phyloP scores from a whole-genome alignment of 2,888 invertebrate genomes.

The Dioctria rufipes region DNA sequence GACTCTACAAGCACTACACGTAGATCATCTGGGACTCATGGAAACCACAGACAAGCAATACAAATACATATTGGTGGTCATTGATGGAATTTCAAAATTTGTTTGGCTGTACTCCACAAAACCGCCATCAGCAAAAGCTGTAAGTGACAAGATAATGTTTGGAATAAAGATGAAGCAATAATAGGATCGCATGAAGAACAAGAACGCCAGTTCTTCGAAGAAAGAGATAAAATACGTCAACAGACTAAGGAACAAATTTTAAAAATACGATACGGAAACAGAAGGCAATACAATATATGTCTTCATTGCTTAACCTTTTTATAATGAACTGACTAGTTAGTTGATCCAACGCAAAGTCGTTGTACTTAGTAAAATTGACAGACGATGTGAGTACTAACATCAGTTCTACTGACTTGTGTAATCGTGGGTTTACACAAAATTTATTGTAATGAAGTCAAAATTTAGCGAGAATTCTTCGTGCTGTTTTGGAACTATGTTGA shows the following conservation, averaged over 20 bases:
- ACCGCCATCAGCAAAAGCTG: background rate
- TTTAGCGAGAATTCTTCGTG: too few species aligned
- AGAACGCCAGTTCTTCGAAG: background rate
- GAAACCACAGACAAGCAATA: slow-evolving; percentile 64
- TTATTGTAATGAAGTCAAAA: too few species aligned
- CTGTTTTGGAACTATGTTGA: too few species aligned
- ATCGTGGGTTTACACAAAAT: too few species aligned
- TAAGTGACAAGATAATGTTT: too few species aligned
- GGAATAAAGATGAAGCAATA: background rate
- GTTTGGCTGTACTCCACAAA: slow-evolving; percentile 64
- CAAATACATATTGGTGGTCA: slow-evolving; percentile 65
- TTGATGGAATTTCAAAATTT: slow-evolving; percentile 66
- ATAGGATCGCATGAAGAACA: background rate
- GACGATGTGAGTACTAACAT: too few species aligned
- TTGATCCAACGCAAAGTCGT: too few species aligned
- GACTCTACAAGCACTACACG: slow-evolving; percentile 64
- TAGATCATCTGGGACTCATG: slow-evolving; percentile 67
- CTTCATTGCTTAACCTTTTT: too few species aligned
- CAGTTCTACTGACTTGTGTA: too few species aligned
- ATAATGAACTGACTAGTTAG: too few species aligned
- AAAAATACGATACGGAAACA: background rate
- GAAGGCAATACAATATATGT: background rate
- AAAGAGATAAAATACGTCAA: background rate
- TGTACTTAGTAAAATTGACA: too few species aligned
- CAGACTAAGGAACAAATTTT: background rate